Conservation (phyloP, 2,888 invertebrate genomes). For the Stenurella melanura region DNA sequence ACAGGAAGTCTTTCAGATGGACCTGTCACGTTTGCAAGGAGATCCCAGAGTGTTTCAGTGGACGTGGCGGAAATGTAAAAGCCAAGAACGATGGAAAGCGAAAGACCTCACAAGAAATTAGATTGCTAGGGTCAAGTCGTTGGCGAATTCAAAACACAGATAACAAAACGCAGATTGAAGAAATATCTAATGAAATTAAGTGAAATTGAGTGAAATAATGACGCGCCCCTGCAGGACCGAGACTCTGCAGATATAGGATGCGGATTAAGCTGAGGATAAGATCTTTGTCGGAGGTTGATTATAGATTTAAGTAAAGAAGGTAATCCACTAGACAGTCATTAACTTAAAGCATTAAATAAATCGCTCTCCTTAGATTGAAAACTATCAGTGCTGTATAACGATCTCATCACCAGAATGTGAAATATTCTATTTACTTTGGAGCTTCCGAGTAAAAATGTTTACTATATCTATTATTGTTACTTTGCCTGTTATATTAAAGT, state of each 20-base stretch:
- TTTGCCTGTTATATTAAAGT: no score
- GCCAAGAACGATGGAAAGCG: slow-evolving; percentile 27
- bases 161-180: slow-evolving; percentile 36
- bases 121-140: slow-evolving; percentile 38
- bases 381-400: background rate
- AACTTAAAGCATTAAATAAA: slow-evolving; percentile 24
- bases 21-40: background rate
- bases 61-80: slow-evolving; percentile 38
- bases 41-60: background rate
- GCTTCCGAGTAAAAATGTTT: background rate
- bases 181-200: slow-evolving; percentile 40
- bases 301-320: slow-evolving; percentile 53
- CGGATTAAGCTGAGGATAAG: slow-evolving; percentile 46
- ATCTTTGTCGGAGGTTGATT: slow-evolving; percentile 53
- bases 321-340: slow-evolving; percentile 45
- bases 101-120: slow-evolving; percentile 36
- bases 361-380: slow-evolving; percentile 19
- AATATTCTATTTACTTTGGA: background rate
- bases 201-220: slow-evolving; percentile 39
- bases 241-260: slow-evolving; percentile 29
- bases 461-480: background rate
- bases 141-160: slow-evolving; percentile 36
- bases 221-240: slow-evolving; percentile 22
- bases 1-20: background rate
- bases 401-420: background rate